These are phyloP conservation scores for Lasioglossum oenotherae DNA, from an alignment of 2,888 invertebrate species.

Conservation along the genomic window DNA sequence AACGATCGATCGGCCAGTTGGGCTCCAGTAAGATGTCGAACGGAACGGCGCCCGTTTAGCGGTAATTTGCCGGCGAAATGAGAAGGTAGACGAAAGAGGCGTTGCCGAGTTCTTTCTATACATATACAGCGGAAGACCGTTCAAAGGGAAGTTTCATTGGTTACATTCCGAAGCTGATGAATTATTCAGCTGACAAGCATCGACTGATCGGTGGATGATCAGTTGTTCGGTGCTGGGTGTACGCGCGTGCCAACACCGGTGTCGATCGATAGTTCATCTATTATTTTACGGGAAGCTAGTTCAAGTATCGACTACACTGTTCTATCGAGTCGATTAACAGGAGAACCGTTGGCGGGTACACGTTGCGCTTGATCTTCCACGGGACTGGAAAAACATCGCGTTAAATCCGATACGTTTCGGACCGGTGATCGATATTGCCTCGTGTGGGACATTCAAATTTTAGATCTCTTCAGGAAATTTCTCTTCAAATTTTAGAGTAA, in stretches of 20 bases:
- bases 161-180: slow-evolving; percentile 4
- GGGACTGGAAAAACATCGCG: not conserved
- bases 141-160: not conserved
- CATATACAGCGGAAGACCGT: not conserved
- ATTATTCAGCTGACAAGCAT: slow-evolving; percentile 7
- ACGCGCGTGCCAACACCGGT: not conserved
- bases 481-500: too few relatives aligned
- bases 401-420: not conserved
- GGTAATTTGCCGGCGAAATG: not conserved
- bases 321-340: not conserved
- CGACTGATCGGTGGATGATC: slow-evolving; percentile 14
- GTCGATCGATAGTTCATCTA: slow-evolving; percentile 11
- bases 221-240: slow-evolving; percentile 6
- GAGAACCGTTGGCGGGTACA: not conserved
- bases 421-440: not conserved
- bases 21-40: not conserved
- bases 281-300: not conserved
- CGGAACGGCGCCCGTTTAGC: not conserved
- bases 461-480: too few relatives aligned
- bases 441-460: too few relatives aligned
- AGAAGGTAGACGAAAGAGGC: slow-evolving; percentile 11
- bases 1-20: not conserved
- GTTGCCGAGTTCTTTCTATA: not conserved
- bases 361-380: not conserved
- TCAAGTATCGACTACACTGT: not conserved